phyloP scores from a whole-genome alignment of 1,140 invertebrate species.

The Radopholus similis region DNA sequence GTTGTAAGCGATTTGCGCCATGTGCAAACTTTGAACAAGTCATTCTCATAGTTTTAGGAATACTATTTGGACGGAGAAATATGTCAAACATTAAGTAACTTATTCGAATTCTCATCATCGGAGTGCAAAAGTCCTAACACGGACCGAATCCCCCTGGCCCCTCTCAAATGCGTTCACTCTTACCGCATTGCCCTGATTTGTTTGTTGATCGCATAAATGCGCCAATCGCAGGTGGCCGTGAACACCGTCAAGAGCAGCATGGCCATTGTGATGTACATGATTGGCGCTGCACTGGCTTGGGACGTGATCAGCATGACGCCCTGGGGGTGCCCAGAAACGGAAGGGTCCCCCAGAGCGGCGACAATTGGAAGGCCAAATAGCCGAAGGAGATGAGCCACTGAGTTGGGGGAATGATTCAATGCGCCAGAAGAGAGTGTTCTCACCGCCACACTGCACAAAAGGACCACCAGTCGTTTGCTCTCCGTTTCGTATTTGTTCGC shows the following conservation, averaged over 20 bases:
- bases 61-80: too few species aligned
- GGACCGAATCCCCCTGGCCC: too few species aligned
- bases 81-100: background rate
- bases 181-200: background rate
- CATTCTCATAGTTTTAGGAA: too few species aligned
- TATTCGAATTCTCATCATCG: background rate
- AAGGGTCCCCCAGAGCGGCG: background rate
- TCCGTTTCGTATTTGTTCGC: conserved; percentile 4
- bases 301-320: background rate
- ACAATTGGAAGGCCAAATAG: background rate
- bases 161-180: too few species aligned
- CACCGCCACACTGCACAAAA: background rate
- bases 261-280: background rate
- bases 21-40: background rate
- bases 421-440: background rate
- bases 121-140: too few species aligned
- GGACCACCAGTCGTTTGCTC: background rate
- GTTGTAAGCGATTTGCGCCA: background rate
- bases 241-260: background rate
- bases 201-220: background rate
- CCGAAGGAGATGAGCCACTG: background rate
- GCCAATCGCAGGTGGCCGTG: conserved; percentile 3
- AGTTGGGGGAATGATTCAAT: background rate
- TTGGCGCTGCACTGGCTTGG: background rate
- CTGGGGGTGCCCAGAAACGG: background rate